These are phyloP conservation scores for Parnassius glacialis DNA, from an alignment of 2,888 invertebrate species.

Conservation along the genomic window DNA sequence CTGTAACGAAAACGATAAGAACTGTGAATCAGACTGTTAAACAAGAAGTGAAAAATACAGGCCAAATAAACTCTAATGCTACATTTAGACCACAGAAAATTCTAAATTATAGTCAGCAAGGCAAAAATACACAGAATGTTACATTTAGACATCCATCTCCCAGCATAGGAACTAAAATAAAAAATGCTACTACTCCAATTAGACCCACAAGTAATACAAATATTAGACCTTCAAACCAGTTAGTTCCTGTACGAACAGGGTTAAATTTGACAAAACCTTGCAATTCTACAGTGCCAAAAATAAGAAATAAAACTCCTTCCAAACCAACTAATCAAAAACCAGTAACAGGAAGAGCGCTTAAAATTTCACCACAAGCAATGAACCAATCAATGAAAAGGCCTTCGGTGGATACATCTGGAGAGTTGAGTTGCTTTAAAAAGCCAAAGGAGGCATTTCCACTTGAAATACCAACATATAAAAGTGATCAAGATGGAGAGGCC, in stretches of 20 bases:
- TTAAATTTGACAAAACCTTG: conserved; percentile 33
- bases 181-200: conserved; percentile 37
- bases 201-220: conserved; percentile 36
- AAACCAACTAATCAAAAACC: conserved; percentile 38
- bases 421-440: conserved; percentile 69
- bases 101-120: conserved; percentile 38
- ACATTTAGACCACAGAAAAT: conserved; percentile 45
- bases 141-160: conserved; percentile 52
- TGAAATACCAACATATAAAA: conserved; percentile 42
- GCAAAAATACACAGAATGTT: conserved; percentile 50
- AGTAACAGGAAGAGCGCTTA: conserved; percentile 47
- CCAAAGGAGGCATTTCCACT: conserved; percentile 58
- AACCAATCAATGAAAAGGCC: conserved; percentile 47
- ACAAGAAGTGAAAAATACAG: conserved; percentile 54
- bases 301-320: conserved; percentile 40
- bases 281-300: conserved; percentile 43
- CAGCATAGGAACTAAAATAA: conserved; percentile 43
- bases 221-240: conserved; percentile 45
- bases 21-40: conserved; percentile 67
- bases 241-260: conserved; percentile 47
- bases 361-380: conserved; percentile 55
- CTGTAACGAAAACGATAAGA: conserved; percentile 73
- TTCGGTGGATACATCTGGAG: conserved; percentile 47
- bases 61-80: conserved; percentile 39
- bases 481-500: conserved; percentile 37